phyloP scores from a whole-genome alignment of 1,140 invertebrate genomes.

The Caerostris extrusa region DNA sequence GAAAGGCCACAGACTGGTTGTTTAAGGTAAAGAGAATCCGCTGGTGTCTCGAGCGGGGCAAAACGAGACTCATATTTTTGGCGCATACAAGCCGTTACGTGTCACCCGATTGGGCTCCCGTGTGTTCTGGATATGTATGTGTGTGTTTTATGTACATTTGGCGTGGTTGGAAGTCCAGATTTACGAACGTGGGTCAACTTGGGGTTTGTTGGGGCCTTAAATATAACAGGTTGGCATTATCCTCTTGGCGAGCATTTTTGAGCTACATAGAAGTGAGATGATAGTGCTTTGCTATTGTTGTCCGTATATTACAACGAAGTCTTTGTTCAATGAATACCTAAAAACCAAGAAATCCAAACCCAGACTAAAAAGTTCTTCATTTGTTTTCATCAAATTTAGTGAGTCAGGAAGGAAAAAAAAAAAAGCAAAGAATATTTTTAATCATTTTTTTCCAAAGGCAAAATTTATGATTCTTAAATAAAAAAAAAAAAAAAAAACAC shows the following conservation, averaged over 20 bases:
- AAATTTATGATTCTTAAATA: too few relatives aligned
- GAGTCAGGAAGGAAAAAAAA: too few relatives aligned
- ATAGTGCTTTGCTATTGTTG: too few relatives aligned
- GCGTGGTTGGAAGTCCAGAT: constrained; percentile 56
- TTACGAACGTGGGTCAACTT: constrained; percentile 44
- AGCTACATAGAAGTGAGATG: too few relatives aligned
- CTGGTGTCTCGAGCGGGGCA: background rate
- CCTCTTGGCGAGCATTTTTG: background rate
- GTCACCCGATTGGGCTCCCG: constrained; percentile 59
- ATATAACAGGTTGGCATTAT: background rate
- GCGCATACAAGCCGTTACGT: constrained; percentile 73
- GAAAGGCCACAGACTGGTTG: constrained; percentile 14
- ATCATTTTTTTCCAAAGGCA: too few relatives aligned
- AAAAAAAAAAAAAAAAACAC: too few relatives aligned
- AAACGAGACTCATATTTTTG: constrained; percentile 67
- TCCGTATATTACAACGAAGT: too few relatives aligned
- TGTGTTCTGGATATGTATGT: constrained; percentile 47
- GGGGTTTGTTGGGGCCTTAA: background rate
- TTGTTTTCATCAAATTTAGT: too few relatives aligned
- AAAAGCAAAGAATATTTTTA: too few relatives aligned
- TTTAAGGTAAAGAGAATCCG: background rate
- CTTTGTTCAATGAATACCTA: too few relatives aligned
- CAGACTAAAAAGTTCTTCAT: too few relatives aligned
- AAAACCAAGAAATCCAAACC: too few relatives aligned
- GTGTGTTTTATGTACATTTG: constrained; percentile 49